phyloP scores from a whole-genome alignment of 2,113 vertebrate genomes.

The Catharus fuscescens region DNA sequence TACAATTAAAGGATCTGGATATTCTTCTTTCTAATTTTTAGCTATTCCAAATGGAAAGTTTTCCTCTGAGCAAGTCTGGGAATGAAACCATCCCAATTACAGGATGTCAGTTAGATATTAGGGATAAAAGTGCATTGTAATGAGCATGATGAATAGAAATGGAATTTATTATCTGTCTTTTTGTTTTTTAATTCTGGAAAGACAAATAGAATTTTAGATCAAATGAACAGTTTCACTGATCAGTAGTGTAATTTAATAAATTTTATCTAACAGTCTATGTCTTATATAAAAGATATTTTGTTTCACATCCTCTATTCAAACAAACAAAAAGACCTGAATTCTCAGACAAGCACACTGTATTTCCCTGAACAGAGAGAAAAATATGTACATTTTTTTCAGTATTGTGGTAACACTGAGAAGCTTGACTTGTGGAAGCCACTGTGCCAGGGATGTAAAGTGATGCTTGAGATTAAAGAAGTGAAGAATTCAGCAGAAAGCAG shows the following conservation, averaged over 20 bases:
- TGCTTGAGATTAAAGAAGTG: not conserved
- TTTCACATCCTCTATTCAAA: not conserved
- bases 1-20: not conserved
- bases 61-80: not conserved
- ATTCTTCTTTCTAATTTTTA: not conserved
- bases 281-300: not conserved
- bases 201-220: not conserved
- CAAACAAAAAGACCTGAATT: not conserved
- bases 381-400: not conserved
- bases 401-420: not conserved
- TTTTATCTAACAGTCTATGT: not conserved
- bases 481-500: not conserved
- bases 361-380: not conserved
- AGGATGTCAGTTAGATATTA: constrained; percentile 9
- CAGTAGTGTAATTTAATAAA: not conserved
- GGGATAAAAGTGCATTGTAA: not conserved
- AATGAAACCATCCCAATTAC: not conserved
- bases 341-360: not conserved
- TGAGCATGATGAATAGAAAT: not conserved
- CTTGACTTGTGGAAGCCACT: not conserved
- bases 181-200: not conserved
- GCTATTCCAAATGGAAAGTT: not conserved
- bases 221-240: not conserved
- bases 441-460: not conserved
- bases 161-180: not conserved